Base-by-base conservation (phyloP, 2,888 invertebrate species). In the Drosophila mimica region DNA sequence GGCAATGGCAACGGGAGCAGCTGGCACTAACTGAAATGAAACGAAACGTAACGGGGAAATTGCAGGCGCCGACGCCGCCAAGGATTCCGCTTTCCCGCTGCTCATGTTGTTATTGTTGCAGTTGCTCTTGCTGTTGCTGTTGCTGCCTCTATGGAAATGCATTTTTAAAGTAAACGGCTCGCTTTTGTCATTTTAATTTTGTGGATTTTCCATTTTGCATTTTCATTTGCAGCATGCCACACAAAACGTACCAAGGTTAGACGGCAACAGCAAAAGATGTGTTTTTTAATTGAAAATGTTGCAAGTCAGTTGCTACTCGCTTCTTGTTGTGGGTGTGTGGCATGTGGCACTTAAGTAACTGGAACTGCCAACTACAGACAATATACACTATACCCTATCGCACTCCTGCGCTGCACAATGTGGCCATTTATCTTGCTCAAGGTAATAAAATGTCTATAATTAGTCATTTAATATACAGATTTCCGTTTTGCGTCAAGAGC, bases 381-480 rank as follows among this genome's bases (percentile, higher is more conserved):
- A 2, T 25, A 25, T 25, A 25, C 25, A 25, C 25, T 2, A 25
- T 15, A 49, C 59, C 67, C 30, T 57, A 20, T 53, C 52, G 17
- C 53, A 53, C 34, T 33, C 65, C 65, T 59, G 58, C 70, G 59
- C 76, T 56, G 38, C 28, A 82, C 88, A 74, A 75, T 80, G 67
- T 74, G 76, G 77, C 87, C 82, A 88, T 88, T 88, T 88, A 89
- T 88, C 87, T 88, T 89, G 90, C 91, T 91, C 90, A 89, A 88
- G 91, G 87, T 89, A 91, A 88, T 89, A 90, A 89, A 83, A 91
- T 92, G 91, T 85, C 91, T 90, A 89, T 91, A 91, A 91, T 91
- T 92, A 91, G 92, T 89, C 91, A 90, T 91, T 92, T 90, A 92
- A 91, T 91, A 91, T 90, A 90, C 90, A 89, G 90, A 91, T 92